phyloP scores from a whole-genome alignment of 2,797 vertebrate species.

The Chelon auratus region DNA sequence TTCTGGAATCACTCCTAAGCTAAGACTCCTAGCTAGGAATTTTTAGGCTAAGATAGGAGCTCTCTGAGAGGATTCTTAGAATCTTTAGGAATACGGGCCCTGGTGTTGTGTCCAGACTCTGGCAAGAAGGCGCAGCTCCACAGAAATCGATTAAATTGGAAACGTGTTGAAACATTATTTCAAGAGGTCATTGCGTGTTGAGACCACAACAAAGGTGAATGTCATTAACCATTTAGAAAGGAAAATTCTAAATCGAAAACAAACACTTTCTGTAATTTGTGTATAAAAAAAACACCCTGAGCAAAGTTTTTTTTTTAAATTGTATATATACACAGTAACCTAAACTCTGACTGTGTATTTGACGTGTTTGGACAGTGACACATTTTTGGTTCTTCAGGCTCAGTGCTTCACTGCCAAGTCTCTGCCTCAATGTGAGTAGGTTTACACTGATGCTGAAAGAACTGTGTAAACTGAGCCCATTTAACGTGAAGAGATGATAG shows the following conservation, averaged over 20 bases:
- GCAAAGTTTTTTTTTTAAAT: not conserved
- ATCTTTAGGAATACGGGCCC: no score
- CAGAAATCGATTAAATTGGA: not conserved
- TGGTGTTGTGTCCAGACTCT: not conserved
- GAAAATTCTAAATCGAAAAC: not conserved
- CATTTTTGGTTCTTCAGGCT: not conserved
- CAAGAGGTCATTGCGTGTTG: not conserved
- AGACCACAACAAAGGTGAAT: not conserved
- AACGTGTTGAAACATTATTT: not conserved
- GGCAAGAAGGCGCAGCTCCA: not conserved
- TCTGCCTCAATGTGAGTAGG: not conserved
- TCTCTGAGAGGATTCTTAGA: no score
- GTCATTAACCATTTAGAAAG: not conserved
- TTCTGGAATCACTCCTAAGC: no score
- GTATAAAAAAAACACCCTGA: no score
- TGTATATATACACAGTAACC: not conserved
- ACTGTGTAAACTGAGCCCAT: not conserved
- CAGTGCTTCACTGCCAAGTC: not conserved
- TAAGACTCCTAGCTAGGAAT: no score
- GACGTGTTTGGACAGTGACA: not conserved
- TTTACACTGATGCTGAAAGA: not conserved
- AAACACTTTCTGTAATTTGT: not conserved
- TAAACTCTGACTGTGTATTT: no score
- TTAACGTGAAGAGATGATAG: not conserved
- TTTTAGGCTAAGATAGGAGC: no score